Evolutionary conservation across 2,797 vertebrate species (phyloP).

Genomic region (Onychomys torridus): DNA sequence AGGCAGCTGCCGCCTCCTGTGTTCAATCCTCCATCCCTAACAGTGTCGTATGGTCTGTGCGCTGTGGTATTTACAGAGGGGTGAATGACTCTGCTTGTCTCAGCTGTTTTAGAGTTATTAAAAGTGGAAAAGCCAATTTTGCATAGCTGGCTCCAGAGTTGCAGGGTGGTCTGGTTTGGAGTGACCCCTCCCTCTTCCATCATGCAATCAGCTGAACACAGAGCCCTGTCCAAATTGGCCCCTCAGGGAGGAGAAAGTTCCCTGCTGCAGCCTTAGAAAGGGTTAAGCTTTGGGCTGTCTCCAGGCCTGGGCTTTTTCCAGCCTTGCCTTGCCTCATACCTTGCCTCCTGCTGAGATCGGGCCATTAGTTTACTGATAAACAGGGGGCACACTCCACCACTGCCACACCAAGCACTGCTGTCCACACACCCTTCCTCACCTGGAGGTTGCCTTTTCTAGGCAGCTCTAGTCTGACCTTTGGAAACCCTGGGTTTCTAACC

Average conservation of each 20-base stretch:
- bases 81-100: background rate
- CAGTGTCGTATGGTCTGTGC: background rate
- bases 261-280: background rate
- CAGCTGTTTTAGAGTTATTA: background rate
- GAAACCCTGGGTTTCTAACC: background rate
- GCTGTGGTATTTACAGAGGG: background rate
- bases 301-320: conserved; percentile 63
- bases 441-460: background rate
- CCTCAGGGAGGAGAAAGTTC: background rate
- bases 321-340: conserved; percentile 71
- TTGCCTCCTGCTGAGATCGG: conserved; percentile 85
- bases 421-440: accelerated
- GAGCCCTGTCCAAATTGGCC: no score
- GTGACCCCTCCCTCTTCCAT: background rate
- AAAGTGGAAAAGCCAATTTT: background rate
- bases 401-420: background rate
- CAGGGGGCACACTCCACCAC: conserved; percentile 87
- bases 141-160: accelerated
- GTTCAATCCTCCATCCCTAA: background rate
- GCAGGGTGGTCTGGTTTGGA: background rate
- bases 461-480: background rate
- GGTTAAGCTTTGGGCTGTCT: conserved; percentile 54
- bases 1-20: background rate
- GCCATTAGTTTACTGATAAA: conserved; percentile 88
- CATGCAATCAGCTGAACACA: background rate